A percentile compares a stretch with the other conserved stretches of the same genome.
Evolutionary conservation across 2,888 invertebrate species (phyloP).

Genomic region (Spicauda simplicius): DNA sequence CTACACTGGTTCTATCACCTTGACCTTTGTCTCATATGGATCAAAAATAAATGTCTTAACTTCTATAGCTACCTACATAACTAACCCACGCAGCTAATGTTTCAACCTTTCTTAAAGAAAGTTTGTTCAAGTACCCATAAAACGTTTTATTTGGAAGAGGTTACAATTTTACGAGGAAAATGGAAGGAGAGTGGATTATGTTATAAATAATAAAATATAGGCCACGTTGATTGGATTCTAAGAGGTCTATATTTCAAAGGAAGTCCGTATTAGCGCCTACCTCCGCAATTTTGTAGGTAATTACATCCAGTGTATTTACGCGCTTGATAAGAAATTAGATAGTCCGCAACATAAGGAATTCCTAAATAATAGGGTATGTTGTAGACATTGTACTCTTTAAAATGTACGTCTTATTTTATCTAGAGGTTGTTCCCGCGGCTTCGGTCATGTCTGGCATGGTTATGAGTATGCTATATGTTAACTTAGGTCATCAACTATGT

Average conservation of each 20-base stretch:
- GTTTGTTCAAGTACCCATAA: conserved; percentile 1
- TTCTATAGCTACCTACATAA: no score
- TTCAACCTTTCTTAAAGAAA: background rate
- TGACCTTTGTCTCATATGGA: no score
- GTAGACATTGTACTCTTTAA: no score
- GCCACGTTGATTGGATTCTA: conserved; percentile 12
- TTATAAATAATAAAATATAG: conserved; percentile 21
- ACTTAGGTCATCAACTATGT: no score
- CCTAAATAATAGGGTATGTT: no score
- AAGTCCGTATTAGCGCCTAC: conserved; percentile 3
- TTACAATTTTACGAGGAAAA: conserved; percentile 8
- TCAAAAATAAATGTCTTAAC: background rate
- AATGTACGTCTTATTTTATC: no score
- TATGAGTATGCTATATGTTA: no score
- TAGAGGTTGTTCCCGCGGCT: no score
- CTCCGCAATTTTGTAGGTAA: background rate
- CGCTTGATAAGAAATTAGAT: background rate
- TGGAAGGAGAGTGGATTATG: conserved; percentile 12
- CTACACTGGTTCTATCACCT: no score
- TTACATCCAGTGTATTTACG: background rate
- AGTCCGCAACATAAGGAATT: background rate
- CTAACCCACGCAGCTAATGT: background rate
- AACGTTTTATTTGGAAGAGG: conserved; percentile 12
- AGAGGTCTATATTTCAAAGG: conserved; percentile 8
- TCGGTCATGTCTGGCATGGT: no score